Conservation (phyloP, 2,113 vertebrate species). For the Puma concolor region DNA sequence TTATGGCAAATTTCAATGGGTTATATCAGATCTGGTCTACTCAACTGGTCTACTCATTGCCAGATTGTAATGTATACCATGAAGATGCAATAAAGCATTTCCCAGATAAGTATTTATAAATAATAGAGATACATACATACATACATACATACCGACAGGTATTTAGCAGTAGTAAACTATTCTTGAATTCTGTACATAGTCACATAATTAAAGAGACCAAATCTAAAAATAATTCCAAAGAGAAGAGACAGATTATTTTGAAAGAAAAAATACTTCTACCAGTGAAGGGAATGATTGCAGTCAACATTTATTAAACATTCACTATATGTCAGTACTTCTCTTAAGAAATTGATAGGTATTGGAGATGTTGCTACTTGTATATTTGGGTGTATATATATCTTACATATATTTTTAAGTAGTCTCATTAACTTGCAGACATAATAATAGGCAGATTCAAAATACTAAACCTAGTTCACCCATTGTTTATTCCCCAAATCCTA, state of each 20-base stretch:
- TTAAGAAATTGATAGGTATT: background rate
- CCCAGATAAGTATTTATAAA: background rate
- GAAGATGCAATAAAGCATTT: background rate
- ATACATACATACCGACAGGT: too few species aligned
- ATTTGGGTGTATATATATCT: background rate
- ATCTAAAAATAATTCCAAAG: background rate
- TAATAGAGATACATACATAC: background rate
- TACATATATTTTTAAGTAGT: background rate
- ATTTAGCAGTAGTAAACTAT: background rate
- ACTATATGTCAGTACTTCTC: background rate
- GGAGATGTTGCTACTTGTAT: background rate
- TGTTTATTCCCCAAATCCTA: background rate
- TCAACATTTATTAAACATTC: background rate
- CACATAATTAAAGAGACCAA: background rate
- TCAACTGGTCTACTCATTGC: background rate
- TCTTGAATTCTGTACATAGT: background rate
- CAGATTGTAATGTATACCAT: background rate
- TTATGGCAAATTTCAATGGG: background rate
- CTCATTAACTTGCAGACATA: background rate
- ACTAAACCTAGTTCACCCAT: background rate
- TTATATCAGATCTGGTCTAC: background rate
- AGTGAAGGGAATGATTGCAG: background rate
- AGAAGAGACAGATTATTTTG: background rate
- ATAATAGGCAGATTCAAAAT: background rate
- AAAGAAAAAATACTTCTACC: background rate